Conservation (phyloP, 2,797 vertebrate species). For the Buceros bicornis region DNA sequence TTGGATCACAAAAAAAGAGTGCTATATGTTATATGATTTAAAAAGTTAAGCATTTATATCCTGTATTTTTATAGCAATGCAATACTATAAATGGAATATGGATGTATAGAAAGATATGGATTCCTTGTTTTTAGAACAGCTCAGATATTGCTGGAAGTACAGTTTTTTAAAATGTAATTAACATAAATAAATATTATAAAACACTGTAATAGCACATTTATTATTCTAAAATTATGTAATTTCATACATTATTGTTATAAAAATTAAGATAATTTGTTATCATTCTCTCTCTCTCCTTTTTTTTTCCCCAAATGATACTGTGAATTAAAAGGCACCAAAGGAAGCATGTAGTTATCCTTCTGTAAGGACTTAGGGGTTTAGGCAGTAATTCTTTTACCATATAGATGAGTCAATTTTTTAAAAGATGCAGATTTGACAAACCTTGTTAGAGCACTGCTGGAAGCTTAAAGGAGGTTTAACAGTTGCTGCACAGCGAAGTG, state of each 20-base stretch:
- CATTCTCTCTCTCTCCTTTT: neutral
- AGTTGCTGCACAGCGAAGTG: neutral
- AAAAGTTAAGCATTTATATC: neutral
- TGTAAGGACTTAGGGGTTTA: neutral
- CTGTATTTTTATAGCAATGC: neutral
- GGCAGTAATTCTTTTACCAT: neutral
- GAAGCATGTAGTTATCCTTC: neutral
- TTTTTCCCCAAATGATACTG: too few species aligned
- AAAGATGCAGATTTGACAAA: neutral
- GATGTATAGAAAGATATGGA: neutral
- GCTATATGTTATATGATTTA: fast-evolving
- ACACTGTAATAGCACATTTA: neutral
- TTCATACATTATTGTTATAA: neutral
- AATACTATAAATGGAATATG: neutral
- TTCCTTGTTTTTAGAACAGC: neutral
- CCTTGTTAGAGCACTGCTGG: neutral
- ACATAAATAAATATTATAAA: neutral
- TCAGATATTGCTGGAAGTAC: neutral
- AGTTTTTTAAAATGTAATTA: neutral
- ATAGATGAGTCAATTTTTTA: neutral
- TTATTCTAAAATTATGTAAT: neutral
- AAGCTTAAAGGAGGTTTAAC: neutral
- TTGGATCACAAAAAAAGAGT: neutral
- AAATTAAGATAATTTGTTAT: neutral
- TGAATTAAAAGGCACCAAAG: neutral